Conservation (phyloP, 1,140 invertebrate genomes). For the Theocolax elegans region DNA sequence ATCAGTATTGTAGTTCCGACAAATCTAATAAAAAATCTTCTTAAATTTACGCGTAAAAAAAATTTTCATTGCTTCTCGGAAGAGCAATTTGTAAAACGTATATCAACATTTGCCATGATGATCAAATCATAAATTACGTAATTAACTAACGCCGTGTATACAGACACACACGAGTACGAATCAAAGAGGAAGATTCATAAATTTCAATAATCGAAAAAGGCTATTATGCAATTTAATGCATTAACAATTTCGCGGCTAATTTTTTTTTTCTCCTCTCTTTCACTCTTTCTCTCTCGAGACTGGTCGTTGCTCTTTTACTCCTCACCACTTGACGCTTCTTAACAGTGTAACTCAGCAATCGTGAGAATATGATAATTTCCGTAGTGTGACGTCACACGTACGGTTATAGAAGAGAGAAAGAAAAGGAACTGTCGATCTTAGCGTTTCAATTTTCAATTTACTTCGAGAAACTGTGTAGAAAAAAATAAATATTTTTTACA, state of each 20-base stretch:
- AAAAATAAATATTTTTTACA: too few species aligned
- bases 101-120: too few species aligned
- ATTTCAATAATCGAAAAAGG: not conserved
- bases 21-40: too few species aligned
- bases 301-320: too few species aligned
- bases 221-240: conserved; percentile 19
- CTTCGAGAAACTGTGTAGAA: not conserved
- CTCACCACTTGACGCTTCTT: conserved; percentile 2
- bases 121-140: too few species aligned
- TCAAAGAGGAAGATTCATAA: conserved; percentile 18
- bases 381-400: not conserved
- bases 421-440: not conserved
- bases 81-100: too few species aligned
- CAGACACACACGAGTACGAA: too few species aligned
- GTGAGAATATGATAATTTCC: conserved; percentile 24
- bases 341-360: conserved; percentile 10
- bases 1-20: too few species aligned
- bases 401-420: not conserved
- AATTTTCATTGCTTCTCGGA: too few species aligned
- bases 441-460: not conserved
- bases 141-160: too few species aligned
- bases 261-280: conserved; percentile 6
- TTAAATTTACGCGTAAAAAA: too few species aligned
- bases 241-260: conserved; percentile 22
- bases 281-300: not conserved